phyloP scores from a whole-genome alignment of 2,888 invertebrate genomes.

The Scaeva pyrastri region DNA sequence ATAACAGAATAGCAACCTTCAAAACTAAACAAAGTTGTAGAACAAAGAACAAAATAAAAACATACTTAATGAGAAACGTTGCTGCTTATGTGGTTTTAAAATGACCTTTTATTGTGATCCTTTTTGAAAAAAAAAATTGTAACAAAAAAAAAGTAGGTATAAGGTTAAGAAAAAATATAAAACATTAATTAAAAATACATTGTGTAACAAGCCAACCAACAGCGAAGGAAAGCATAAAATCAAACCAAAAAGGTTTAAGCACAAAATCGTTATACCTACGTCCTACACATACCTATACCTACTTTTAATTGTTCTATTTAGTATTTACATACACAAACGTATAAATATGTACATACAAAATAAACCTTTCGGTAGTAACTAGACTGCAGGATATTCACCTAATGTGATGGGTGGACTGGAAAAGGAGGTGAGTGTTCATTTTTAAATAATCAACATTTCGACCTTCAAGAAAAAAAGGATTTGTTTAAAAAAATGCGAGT shows the following conservation, averaged over 20 bases:
- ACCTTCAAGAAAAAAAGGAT: background rate
- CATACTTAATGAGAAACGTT: conserved; percentile 35
- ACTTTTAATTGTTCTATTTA: conserved; percentile 19
- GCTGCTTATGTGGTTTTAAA: conserved; percentile 43
- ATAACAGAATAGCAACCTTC: conserved; percentile 21
- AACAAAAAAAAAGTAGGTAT: conserved; percentile 16
- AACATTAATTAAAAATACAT: conserved; percentile 62
- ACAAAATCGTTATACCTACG: background rate
- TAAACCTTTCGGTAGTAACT: background rate
- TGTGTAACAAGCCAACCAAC: conserved; percentile 35
- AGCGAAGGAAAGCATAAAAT: conserved; percentile 17
- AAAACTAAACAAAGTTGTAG: conserved; percentile 4
- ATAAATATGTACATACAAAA: background rate
- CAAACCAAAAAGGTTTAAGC: conserved; percentile 11
- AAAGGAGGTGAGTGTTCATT: conserved; percentile 5
- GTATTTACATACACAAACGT: background rate
- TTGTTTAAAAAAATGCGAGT: background rate
- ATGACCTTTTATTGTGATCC: conserved; percentile 26
- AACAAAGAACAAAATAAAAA: conserved; percentile 13
- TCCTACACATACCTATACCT: background rate
- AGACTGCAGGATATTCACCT: conserved; percentile 18
- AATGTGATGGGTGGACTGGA: conserved; percentile 7
- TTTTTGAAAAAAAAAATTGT: conserved; percentile 7
- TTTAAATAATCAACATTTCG: background rate
- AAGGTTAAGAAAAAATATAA: conserved; percentile 60